phyloP scores from a whole-genome alignment of 2,113 vertebrate genomes.

The Microcebus tavaratra region DNA sequence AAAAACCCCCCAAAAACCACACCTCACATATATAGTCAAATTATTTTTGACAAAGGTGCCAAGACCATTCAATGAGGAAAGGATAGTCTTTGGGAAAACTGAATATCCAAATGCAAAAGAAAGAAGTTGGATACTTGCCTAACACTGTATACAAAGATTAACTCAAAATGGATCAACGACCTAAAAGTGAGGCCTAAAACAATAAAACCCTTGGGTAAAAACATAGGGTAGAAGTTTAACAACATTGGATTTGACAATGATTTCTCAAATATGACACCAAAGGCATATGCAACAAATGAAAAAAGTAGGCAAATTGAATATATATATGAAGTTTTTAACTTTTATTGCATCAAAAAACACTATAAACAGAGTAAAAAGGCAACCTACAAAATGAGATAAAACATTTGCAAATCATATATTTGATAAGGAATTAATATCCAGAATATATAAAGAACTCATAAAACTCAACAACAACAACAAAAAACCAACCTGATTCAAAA shows the following conservation, averaged over 20 bases:
- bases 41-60: not conserved
- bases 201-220: not conserved
- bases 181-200: not conserved
- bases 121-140: not conserved
- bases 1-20: too few relatives aligned
- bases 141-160: not conserved
- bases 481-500: not conserved
- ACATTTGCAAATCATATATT: not conserved
- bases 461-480: not conserved
- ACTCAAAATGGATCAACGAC: not conserved
- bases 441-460: not conserved
- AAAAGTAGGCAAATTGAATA: not conserved
- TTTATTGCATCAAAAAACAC: not conserved
- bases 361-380: not conserved
- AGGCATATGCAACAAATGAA: not conserved
- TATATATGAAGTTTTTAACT: too few relatives aligned
- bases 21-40: not conserved
- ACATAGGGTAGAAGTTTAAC: not conserved
- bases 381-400: not conserved
- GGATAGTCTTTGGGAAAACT: not conserved
- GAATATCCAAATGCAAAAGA: not conserved
- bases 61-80: not conserved
- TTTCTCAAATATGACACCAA: not conserved
- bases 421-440: not conserved
- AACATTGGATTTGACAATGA: not conserved